A percentile compares a stretch with the other conserved stretches of the same genome.
phyloP scores from a whole-genome alignment of 2,113 vertebrate species.

The Oenanthe oenanthe region DNA sequence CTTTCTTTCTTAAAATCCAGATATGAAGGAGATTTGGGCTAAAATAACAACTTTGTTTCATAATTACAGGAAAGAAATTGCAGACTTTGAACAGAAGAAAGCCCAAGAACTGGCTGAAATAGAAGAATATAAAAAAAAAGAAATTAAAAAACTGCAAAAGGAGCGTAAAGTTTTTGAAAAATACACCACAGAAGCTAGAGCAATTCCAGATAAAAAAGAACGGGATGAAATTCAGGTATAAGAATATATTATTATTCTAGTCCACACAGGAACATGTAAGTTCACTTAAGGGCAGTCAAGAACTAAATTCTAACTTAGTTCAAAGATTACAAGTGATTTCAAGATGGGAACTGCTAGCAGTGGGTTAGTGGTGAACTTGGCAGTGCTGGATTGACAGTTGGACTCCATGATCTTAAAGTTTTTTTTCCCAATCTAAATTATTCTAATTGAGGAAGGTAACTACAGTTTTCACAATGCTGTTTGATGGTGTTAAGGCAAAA shows the following conservation, averaged over 20 bases:
- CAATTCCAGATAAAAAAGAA: slow-evolving; percentile 93
- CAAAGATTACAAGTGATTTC: background rate
- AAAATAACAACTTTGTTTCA: background rate
- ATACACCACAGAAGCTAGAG: slow-evolving; percentile 82
- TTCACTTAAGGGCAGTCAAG: background rate
- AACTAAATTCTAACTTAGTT: background rate
- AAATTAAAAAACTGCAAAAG: slow-evolving; percentile 89
- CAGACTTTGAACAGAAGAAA: slow-evolving; percentile 86
- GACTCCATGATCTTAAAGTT: background rate
- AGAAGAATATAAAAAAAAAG: slow-evolving; percentile 89
- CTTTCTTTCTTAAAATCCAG: background rate
- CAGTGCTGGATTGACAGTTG: background rate
- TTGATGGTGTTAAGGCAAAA: background rate
- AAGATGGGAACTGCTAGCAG: background rate
- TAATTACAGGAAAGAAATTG: slow-evolving; percentile 84
- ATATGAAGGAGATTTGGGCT: background rate
- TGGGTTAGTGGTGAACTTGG: background rate
- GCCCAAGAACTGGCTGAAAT: slow-evolving; percentile 83
- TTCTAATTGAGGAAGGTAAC: background rate
- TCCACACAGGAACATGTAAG: background rate
- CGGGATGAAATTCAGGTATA: slow-evolving; percentile 95
- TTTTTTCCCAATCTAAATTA: background rate
- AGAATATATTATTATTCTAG: background rate
- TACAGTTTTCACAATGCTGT: background rate
- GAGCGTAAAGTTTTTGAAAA: slow-evolving; percentile 93